phyloP scores from a whole-genome alignment of 1,140 invertebrate genomes.

The Dufourea novaeangliae region DNA sequence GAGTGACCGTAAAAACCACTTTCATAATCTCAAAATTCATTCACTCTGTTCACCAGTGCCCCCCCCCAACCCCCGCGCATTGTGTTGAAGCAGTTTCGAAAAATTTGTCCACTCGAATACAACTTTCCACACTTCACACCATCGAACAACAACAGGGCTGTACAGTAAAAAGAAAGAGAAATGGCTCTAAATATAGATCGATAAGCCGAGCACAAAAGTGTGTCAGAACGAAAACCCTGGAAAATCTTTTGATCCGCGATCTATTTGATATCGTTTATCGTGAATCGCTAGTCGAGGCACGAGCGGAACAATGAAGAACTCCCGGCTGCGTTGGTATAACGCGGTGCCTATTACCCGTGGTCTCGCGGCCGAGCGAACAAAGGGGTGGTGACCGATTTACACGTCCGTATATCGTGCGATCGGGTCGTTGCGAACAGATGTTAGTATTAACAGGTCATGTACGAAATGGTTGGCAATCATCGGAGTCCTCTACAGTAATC shows the following conservation, averaged over 20 bases:
- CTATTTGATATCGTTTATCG: background rate
- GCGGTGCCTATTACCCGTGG: background rate
- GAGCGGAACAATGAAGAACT: conserved; percentile 4
- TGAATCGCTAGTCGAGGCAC: conserved; percentile 1
- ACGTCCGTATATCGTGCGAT: background rate
- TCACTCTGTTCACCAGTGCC: background rate
- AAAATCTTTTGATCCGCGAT: background rate
- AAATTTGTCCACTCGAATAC: background rate
- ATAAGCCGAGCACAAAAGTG: background rate
- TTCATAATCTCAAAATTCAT: background rate
- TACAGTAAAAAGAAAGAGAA: background rate
- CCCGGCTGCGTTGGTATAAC: background rate
- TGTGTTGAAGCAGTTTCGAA: conserved; percentile 1
- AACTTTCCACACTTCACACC: background rate
- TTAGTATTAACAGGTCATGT: conserved; percentile 29
- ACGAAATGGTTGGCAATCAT: conserved; percentile 34
- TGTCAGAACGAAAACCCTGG: background rate
- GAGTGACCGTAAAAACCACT: conserved; percentile 1
- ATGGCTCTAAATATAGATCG: background rate
- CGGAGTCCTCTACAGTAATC: conserved; percentile 24
- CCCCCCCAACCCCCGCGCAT: background rate
- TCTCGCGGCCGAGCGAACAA: background rate
- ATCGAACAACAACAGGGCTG: background rate
- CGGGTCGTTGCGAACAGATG: conserved; percentile 19
- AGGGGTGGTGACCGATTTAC: conserved; percentile 5